Evolutionary conservation across 1,140 invertebrate species (phyloP).

Genomic region (Lethrus apterus): DNA sequence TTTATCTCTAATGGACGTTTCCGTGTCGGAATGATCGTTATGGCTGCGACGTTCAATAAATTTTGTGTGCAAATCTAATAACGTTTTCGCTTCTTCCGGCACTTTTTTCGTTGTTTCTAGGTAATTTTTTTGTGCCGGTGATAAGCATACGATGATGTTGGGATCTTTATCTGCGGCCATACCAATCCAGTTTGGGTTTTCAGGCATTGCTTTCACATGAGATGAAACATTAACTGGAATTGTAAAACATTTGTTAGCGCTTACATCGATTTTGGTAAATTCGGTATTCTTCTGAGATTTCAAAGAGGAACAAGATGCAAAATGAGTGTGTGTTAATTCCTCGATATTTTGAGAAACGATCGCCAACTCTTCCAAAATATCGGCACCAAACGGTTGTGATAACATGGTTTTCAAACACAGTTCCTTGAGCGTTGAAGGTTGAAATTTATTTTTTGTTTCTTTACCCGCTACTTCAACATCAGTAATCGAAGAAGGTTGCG

Average conservation of each 20-base stretch:
- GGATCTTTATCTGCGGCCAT: slow-evolving; percentile 52
- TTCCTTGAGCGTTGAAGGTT: slow-evolving; percentile 42
- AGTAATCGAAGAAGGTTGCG: no score
- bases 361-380: slow-evolving; percentile 58
- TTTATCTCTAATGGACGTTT: no score
- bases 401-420: slow-evolving; percentile 56
- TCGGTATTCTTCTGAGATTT: not conserved
- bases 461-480: no score
- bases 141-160: slow-evolving; percentile 56
- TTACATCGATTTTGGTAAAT: not conserved
- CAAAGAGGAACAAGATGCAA: slow-evolving; percentile 2
- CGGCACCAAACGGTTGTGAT: slow-evolving; percentile 55
- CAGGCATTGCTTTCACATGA: slow-evolving; percentile 9
- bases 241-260: slow-evolving; percentile 14
- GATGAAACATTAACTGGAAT: not conserved
- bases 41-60: slow-evolving; percentile 55
- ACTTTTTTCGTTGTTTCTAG: slow-evolving; percentile 43
- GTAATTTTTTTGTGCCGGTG: slow-evolving; percentile 58
- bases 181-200: slow-evolving; percentile 45
- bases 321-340: slow-evolving; percentile 26
- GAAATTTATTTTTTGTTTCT: no score
- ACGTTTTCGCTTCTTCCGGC: slow-evolving; percentile 47
- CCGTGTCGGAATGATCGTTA: slow-evolving; percentile 37
- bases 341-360: slow-evolving; percentile 52
- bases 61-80: slow-evolving; percentile 61